Percentiles rank a stretch among this genome's conserved stretches.
Conservation (phyloP, 2,113 vertebrate species). For the Mola mola region DNA sequence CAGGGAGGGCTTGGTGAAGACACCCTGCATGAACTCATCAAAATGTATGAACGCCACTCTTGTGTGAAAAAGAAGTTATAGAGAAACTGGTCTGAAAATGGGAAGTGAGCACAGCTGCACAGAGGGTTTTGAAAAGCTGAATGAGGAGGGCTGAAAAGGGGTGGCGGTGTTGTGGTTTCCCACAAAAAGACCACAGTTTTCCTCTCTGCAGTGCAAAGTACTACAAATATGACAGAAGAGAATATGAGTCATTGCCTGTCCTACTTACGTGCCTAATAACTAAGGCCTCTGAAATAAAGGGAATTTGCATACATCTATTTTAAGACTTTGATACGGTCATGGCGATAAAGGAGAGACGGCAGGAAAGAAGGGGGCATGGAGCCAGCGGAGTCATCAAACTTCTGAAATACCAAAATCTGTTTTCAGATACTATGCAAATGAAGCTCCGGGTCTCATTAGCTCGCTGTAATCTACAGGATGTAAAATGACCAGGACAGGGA, state of each 20-base stretch:
- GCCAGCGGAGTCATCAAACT: conserved; percentile 15
- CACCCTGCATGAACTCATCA: conserved; percentile 42
- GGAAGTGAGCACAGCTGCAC: conserved; percentile 52
- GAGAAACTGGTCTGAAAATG: conserved; percentile 22
- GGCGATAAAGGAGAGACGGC: conserved; percentile 38
- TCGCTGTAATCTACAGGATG: neutral
- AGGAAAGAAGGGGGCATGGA: conserved; percentile 10
- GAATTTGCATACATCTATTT: conserved; percentile 73
- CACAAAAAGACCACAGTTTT: conserved; percentile 27
- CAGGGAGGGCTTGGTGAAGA: conserved; percentile 40
- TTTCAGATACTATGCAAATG: conserved; percentile 52
- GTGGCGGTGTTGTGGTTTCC: conserved; percentile 32
- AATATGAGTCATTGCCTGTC: conserved; percentile 63
- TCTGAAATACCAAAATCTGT: conserved; percentile 37
- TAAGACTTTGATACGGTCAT: conserved; percentile 56
- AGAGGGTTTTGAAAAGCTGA: conserved; percentile 45
- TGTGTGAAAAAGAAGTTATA: conserved; percentile 52
- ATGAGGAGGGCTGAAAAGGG: conserved; percentile 41
- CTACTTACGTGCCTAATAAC: conserved; percentile 69
- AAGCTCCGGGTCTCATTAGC: conserved; percentile 12
- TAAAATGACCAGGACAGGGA: conserved; percentile 28
- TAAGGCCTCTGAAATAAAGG: conserved; percentile 52
- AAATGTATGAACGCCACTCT: conserved; percentile 57
- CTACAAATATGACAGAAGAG: conserved; percentile 51
- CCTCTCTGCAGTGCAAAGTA: conserved; percentile 42